A percentile compares a stretch with the other conserved stretches of the same genome.
Evolutionary conservation across 2,113 vertebrate genomes (phyloP).

Genomic region (Cariama cristata): DNA sequence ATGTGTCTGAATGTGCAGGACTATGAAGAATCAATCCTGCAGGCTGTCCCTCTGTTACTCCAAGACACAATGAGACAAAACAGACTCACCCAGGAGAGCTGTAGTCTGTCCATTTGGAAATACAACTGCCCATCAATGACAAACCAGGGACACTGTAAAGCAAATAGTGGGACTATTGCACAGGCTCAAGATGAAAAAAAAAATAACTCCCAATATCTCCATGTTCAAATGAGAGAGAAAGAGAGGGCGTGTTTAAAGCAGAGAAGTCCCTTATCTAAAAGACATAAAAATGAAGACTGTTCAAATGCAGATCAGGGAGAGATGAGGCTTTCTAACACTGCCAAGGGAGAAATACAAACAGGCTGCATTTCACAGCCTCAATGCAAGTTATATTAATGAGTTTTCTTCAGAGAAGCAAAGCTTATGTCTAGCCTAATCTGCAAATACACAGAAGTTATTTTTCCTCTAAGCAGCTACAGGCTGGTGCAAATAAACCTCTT

Average conservation of each 20-base stretch:
- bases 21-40: background rate
- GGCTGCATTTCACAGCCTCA: slow-evolving; percentile 21
- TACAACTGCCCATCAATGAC: background rate
- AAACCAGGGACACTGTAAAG: background rate
- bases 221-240: background rate
- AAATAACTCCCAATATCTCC: background rate
- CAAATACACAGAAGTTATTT: slow-evolving; percentile 36
- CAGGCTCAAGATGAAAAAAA: background rate
- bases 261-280: background rate
- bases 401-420: slow-evolving; percentile 22
- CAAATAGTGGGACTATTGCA: background rate
- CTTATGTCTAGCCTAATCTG: slow-evolving; percentile 24
- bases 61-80: background rate
- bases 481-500: slow-evolving; percentile 58
- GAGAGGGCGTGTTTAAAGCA: background rate
- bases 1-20: background rate
- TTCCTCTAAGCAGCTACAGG: slow-evolving; percentile 40
- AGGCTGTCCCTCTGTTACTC: background rate
- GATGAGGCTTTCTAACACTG: slow-evolving; percentile 18
- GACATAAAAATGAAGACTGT: slow-evolving; percentile 21
- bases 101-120: slow-evolving; percentile 12
- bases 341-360: slow-evolving; percentile 28
- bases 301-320: slow-evolving; percentile 49
- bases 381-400: slow-evolving; percentile 29
- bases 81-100: background rate